Base-by-base conservation (phyloP, 1,140 invertebrate genomes). In the Conus ventricosus region DNA sequence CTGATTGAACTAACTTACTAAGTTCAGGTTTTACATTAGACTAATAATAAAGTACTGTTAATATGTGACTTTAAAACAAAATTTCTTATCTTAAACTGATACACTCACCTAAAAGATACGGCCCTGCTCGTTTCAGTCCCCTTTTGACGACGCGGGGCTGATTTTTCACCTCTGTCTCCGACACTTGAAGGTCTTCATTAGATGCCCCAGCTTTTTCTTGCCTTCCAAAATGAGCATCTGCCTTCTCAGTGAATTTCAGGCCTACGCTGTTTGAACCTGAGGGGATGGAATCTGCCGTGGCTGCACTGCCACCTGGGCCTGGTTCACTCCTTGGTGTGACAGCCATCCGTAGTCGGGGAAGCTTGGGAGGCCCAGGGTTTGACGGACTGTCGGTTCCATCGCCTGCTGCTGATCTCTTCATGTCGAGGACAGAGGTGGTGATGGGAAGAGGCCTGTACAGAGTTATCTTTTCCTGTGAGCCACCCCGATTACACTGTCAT, bases 91-190 rank as follows among this genome's bases (percentile, higher is more conserved):
- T 39, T 39, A 39, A 60, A 60, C 57, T 15, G 15, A 15, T 60
- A 8, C 57, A 60, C 57, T 81, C 91, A 95, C 94, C 97, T 76
- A 97, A 93, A 78, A 97, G 95, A 94, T 97, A 97, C 75, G 96
- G 96, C 25, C 97, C 97, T 80, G 97, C 97, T 93, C 96, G 96
- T 93, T 96, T 96, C 15, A 96, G 57, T 15, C 84, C 84, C 13
- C 84, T 55, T 54, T 85, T 85, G 27, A 57, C 84, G 51, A 85
- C 23, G 8, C 54, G 63, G 57, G 84, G 84, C 39, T 53, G 27
- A 17, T 53, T 53, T 20, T 71, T 25, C 10, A 54, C 4, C 80
- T 51, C 51, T 53, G 67, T 17, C 8, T 81, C 6, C 55, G 51
- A 7, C 17, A 54, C 39, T 54, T 53, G 51, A 10, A 6, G 13